Percentiles rank a stretch among this genome's conserved stretches.
Conservation (phyloP, 1,140 invertebrate species). For the Musca domestica region DNA sequence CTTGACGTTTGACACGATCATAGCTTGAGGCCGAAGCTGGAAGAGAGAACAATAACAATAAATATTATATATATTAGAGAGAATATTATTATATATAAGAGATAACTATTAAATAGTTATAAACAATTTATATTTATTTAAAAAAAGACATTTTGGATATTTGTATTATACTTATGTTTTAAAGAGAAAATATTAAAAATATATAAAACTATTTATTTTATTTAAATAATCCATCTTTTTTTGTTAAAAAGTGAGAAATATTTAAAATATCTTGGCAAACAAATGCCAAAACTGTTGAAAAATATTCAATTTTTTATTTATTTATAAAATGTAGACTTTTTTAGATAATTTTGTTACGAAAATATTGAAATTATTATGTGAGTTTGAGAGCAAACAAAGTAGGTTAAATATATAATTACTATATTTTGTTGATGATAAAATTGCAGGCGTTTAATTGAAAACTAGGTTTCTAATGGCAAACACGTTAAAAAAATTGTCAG, state of each 20-base stretch:
- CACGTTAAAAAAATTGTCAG: neutral
- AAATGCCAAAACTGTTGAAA: too few species aligned
- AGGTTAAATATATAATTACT: neutral
- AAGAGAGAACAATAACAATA: conserved; percentile 13
- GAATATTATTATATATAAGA: neutral
- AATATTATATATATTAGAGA: neutral
- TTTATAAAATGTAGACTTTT: too few species aligned
- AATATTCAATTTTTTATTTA: too few species aligned
- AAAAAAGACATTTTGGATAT: too few species aligned
- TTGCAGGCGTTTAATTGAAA: neutral
- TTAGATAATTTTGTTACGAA: too few species aligned
- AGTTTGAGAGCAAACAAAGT: neutral
- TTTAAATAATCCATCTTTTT: too few species aligned
- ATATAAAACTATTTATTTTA: too few species aligned
- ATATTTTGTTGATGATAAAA: neutral
- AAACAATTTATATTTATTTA: neutral
- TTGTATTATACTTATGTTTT: too few species aligned
- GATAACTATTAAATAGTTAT: neutral
- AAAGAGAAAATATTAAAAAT: too few species aligned
- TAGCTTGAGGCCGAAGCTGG: conserved; percentile 54
- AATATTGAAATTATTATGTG: too few species aligned
- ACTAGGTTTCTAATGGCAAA: conserved; percentile 8
- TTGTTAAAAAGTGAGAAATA: too few species aligned
- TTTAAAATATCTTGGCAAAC: too few species aligned
- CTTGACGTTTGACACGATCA: conserved; percentile 60